Percentiles rank a stretch among this genome's conserved stretches.
phyloP scores from a whole-genome alignment of 2,113 vertebrate genomes.

The Megaceryle torquata region DNA sequence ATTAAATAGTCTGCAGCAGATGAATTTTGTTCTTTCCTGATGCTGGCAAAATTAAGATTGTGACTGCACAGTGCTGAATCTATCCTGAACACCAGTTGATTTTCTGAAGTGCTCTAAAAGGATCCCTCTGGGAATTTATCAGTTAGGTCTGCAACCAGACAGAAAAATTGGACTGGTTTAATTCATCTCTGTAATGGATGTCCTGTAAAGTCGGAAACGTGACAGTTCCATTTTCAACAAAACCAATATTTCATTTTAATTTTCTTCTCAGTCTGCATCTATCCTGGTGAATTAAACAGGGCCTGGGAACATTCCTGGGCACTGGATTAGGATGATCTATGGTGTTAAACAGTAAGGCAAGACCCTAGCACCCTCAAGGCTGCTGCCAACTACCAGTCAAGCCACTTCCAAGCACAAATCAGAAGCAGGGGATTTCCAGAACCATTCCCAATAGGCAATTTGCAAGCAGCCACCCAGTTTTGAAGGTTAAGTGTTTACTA shows the following conservation, averaged over 20 bases:
- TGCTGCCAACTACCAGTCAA: background rate
- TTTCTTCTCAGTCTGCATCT: background rate
- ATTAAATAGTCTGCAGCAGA: background rate
- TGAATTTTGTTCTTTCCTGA: background rate
- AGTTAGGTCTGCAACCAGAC: background rate
- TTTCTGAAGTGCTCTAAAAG: background rate
- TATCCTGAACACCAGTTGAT: background rate
- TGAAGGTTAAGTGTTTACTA: constrained; percentile 10
- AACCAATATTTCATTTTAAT: background rate
- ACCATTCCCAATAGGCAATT: background rate
- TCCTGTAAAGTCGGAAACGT: background rate
- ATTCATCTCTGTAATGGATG: background rate
- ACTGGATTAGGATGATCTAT: background rate
- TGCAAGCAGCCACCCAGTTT: background rate
- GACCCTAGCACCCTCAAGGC: background rate
- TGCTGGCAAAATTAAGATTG: background rate
- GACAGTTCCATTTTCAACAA: background rate
- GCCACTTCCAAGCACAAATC: background rate
- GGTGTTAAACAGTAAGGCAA: background rate
- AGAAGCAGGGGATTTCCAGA: constrained; percentile 39
- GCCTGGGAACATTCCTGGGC: background rate
- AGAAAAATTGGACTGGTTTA: background rate
- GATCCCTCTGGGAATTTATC: background rate
- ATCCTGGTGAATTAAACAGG: background rate
- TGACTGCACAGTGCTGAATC: background rate